Conservation (phyloP, 2,113 vertebrate genomes). For the Pyrgilauda ruficollis region DNA sequence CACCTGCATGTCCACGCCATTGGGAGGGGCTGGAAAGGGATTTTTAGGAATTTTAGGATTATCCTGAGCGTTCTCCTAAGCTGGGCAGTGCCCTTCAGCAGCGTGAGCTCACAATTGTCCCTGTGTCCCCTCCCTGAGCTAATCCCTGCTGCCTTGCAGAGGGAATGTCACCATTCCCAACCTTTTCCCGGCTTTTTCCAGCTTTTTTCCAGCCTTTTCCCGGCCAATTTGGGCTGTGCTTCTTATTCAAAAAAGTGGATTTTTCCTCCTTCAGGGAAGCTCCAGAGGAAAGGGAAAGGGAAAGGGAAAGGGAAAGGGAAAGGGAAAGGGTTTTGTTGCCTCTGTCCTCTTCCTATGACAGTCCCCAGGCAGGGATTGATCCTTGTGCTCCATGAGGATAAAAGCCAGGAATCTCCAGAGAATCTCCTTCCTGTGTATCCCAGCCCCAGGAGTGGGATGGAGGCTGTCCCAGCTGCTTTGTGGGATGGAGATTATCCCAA, state of each 20-base stretch:
- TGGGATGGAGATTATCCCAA: not conserved
- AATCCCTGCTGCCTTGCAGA: not conserved
- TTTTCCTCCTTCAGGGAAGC: not conserved
- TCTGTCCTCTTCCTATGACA: not conserved
- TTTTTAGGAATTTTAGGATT: not conserved
- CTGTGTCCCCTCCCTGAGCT: fast-evolving
- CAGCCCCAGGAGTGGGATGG: not conserved
- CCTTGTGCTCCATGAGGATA: not conserved
- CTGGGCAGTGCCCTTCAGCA: not conserved
- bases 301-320: no score
- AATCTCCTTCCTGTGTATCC: not conserved
- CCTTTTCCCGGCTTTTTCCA: no score
- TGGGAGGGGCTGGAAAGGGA: not conserved
- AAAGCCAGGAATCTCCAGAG: not conserved
- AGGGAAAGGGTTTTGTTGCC: not conserved
- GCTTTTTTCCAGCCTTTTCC: no score
- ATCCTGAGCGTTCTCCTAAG: not conserved
- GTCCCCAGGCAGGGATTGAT: not conserved
- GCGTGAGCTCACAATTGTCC: fast-evolving
- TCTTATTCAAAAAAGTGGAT: not conserved
- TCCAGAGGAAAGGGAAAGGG: no score
- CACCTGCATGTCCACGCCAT: not conserved
- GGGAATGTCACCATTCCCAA: not conserved
- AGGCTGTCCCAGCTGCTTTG: not conserved
- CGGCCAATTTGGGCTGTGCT: not conserved